Base-by-base conservation (phyloP, 2,113 vertebrate species). In the Haliaeetus leucogaster region DNA sequence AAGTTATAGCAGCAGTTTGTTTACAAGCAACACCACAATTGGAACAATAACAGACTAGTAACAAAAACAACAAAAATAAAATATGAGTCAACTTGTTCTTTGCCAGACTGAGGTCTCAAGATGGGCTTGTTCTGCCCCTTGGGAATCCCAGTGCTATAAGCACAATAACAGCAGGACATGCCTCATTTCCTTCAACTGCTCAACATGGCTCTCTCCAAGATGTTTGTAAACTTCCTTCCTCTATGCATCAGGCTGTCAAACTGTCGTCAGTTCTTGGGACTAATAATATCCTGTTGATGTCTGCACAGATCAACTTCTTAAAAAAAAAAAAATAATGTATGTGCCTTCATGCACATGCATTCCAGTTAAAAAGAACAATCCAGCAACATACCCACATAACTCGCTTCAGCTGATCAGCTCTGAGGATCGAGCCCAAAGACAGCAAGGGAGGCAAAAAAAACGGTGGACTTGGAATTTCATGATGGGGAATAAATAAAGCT, bases 81-180 rank as follows among this genome's bases (percentile, higher is more conserved):
- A 93, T 66, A 82, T 95, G 97, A 98, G 97, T 96, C 97, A 97
- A 98, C 93, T 92, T 65, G 88, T 58, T 95, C 94, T 82, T 80
- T 88, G 98, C 96, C 98, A 98, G 98, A 90, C 96, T 90, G 91
- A 97, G 97, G 96, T 94, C 97, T 97, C 96, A 52, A 96, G 96
- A 96, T 62, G 96, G 97, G 93, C 91, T 91, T 48, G 67, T 38
- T 56, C 65, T 29, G 93, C 82, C 97, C 98, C 96, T 91, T 53
- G 98, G 97, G 98, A 97, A 95, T 50, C 95, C 90, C 74, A 84
- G 96, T 52, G 95, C 95, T 92, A 45, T 71, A 95, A 97, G 95
- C 96, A 98, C 98, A 98, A 98, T 95, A 98, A 97, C 97, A 96
- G 98, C 98, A 98, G 98, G 98, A 98, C 96, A 47, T 98, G 98